Conservation (phyloP, 2,113 vertebrate species). For the Oryzias celebensis region DNA sequence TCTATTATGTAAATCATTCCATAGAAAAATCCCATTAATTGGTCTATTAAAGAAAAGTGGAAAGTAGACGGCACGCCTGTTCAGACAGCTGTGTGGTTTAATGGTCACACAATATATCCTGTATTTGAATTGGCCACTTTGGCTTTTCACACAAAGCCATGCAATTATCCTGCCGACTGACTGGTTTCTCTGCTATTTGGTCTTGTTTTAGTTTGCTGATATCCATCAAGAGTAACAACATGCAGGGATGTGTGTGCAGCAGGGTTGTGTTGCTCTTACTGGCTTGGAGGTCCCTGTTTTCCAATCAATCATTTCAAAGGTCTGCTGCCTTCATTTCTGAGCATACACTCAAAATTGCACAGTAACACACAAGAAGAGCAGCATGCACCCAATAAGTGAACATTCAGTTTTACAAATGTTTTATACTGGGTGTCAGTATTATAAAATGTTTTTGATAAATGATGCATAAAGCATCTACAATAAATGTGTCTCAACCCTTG, state of each 20-base stretch:
- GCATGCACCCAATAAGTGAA: constrained; percentile 5
- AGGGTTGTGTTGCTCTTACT: constrained; percentile 1
- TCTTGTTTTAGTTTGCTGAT: constrained; percentile 73
- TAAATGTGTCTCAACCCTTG: too few relatives aligned
- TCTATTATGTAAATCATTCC: constrained; percentile 49
- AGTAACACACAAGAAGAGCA: constrained; percentile 11
- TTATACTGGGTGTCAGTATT: too few relatives aligned
- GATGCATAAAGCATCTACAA: too few relatives aligned
- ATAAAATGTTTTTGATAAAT: too few relatives aligned
- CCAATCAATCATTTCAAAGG: constrained; percentile 45
- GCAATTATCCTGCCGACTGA: constrained; percentile 64
- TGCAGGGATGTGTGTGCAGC: constrained; percentile 22
- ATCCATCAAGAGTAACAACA: constrained; percentile 72
- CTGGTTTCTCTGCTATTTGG: constrained; percentile 58
- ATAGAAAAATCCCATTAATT: constrained; percentile 58
- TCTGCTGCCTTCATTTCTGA: constrained; percentile 48
- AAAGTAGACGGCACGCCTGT: constrained; percentile 51
- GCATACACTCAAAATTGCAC: constrained; percentile 12
- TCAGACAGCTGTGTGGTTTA: constrained; percentile 66
- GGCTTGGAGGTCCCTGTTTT: constrained; percentile 45
- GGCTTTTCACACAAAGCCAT: constrained; percentile 62
- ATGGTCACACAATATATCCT: constrained; percentile 58
- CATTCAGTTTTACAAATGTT: background rate
- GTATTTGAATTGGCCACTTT: constrained; percentile 74
- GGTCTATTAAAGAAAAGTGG: constrained; percentile 54